Conservation (phyloP, 1,140 invertebrate species). For the Polypedilum vanderplanki region DNA sequence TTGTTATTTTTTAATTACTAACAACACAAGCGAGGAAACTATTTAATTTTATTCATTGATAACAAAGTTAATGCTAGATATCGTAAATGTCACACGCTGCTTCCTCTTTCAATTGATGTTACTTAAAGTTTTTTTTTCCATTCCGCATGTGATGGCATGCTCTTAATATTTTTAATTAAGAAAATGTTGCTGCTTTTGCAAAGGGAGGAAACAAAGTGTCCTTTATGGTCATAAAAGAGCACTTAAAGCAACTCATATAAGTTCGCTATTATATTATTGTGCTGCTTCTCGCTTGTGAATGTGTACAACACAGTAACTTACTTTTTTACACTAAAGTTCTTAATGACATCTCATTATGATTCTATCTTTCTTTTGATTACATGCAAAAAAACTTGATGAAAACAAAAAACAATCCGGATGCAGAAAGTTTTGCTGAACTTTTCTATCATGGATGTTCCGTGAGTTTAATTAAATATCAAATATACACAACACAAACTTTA, state of each 20-base stretch:
- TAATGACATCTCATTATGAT: neutral
- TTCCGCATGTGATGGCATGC: too few species aligned
- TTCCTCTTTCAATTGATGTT: too few species aligned
- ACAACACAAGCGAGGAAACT: too few species aligned
- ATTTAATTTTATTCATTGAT: too few species aligned
- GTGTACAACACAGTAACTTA: neutral
- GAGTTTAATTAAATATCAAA: constrained; percentile 28
- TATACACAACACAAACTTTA: constrained; percentile 22
- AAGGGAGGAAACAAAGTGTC: neutral
- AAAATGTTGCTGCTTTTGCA: neutral
- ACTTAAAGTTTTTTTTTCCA: too few species aligned
- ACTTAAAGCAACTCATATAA: constrained; percentile 8
- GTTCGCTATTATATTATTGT: too few species aligned
- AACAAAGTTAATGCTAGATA: too few species aligned
- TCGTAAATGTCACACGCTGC: too few species aligned
- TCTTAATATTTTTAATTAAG: constrained; percentile 20
- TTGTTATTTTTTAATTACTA: too few species aligned
- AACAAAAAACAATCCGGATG: neutral
- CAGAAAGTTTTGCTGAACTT: constrained; percentile 28
- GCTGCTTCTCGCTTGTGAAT: neutral
- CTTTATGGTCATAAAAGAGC: constrained; percentile 1
- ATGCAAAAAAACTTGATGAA: neutral
- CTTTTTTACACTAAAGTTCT: neutral
- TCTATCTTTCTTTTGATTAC: constrained; percentile 11
- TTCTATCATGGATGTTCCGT: constrained; percentile 26